phyloP scores from a whole-genome alignment of 2,797 vertebrate genomes.

The Cetoscarus ocellatus region DNA sequence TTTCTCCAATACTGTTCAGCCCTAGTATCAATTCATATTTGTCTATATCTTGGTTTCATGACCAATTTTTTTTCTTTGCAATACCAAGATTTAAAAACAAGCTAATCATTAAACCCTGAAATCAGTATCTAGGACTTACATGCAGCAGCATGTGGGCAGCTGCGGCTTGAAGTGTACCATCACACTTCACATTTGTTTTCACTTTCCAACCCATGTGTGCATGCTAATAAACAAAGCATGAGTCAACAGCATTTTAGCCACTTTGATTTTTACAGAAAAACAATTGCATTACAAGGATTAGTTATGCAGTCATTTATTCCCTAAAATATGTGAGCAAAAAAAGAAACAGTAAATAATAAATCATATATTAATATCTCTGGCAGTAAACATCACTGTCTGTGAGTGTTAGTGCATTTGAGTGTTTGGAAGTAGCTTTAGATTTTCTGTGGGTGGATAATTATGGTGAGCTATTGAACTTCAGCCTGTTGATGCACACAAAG shows the following conservation, averaged over 20 bases:
- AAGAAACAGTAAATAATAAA: not conserved
- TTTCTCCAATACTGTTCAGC: no score
- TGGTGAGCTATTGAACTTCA: conserved; percentile 13
- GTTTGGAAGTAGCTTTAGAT: conserved; percentile 17
- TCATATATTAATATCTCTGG: conserved; percentile 1
- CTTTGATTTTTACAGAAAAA: not conserved
- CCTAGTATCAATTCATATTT: not conserved
- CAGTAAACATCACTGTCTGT: conserved; percentile 5
- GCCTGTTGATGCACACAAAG: conserved; percentile 18
- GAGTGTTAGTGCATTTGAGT: not conserved
- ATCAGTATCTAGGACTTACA: not conserved
- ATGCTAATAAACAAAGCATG: not conserved
- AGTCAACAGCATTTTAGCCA: not conserved
- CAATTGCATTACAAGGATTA: not conserved
- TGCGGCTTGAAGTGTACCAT: not conserved
- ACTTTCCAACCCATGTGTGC: not conserved
- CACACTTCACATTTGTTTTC: conserved; percentile 8
- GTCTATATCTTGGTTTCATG: not conserved
- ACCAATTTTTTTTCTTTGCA: not conserved
- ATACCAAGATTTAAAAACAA: not conserved
- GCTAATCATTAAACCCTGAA: not conserved
- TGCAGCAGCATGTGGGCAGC: not conserved
- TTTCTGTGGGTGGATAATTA: conserved; percentile 32
- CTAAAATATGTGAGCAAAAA: not conserved
- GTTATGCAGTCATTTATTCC: not conserved